Evolutionary conservation across 2,113 vertebrate genomes (phyloP).

Genomic region (Lates calcarifer): DNA sequence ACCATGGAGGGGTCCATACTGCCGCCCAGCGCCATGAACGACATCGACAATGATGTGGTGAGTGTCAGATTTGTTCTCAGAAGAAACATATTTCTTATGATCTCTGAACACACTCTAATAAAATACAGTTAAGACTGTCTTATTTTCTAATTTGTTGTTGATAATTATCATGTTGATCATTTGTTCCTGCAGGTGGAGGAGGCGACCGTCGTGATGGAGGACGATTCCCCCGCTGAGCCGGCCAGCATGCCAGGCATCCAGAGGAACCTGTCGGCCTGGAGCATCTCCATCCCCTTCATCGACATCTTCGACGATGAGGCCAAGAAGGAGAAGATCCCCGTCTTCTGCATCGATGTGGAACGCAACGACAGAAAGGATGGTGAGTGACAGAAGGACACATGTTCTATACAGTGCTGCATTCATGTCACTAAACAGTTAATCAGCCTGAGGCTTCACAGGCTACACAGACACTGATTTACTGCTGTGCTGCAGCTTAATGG

Average conservation of each 20-base stretch:
- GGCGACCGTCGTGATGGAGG: constrained; percentile 93
- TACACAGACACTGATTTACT: neutral
- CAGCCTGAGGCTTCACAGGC: too few species aligned
- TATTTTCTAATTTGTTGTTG: too few species aligned
- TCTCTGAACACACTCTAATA: too few species aligned
- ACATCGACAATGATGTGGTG: constrained; percentile 90
- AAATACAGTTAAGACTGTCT: too few species aligned
- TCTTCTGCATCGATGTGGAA: constrained; percentile 96
- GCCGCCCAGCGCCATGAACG: constrained; percentile 85
- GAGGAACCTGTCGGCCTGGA: constrained; percentile 93
- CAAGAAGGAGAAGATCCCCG: constrained; percentile 92
- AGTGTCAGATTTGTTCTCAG: constrained; percentile 48
- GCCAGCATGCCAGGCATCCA: constrained; percentile 84
- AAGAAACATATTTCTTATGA: too few species aligned
- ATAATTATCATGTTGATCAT: too few species aligned
- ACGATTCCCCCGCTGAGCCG: constrained; percentile 89
- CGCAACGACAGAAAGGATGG: constrained; percentile 91
- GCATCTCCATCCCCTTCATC: constrained; percentile 92
- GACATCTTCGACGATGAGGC: constrained; percentile 90
- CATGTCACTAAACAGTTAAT: too few species aligned
- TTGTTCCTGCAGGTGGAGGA: constrained; percentile 90
- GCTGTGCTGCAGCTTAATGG: neutral
- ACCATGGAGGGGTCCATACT: constrained; percentile 94
- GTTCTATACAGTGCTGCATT: neutral
- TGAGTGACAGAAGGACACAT: too few species aligned